phyloP scores from a whole-genome alignment of 2,113 vertebrate species.

The Corythornis vintsioides region DNA sequence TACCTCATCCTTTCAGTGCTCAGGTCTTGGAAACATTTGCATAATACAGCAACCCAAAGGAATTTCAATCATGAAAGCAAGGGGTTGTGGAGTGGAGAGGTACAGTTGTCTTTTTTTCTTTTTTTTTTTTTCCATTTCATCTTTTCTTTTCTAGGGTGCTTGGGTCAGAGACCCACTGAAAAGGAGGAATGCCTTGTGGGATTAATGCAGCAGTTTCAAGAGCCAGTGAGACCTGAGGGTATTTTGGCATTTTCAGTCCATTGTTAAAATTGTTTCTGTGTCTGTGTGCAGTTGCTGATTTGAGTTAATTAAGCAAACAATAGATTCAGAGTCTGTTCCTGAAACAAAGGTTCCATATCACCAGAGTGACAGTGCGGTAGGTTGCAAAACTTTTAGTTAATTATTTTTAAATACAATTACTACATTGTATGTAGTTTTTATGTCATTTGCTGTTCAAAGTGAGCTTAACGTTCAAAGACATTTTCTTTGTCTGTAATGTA shows the following conservation, averaged over 20 bases:
- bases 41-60: background rate
- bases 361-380: background rate
- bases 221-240: background rate
- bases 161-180: background rate
- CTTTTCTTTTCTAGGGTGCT: background rate
- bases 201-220: background rate
- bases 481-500: background rate
- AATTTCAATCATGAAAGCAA: background rate
- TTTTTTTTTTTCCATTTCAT: background rate
- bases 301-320: slow-evolving; percentile 12
- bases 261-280: background rate
- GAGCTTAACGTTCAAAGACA: background rate
- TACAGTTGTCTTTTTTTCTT: rapidly evolving
- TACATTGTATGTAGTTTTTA: background rate
- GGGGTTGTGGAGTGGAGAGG: background rate
- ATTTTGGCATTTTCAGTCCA: background rate
- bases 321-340: background rate
- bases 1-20: background rate
- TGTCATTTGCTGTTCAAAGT: background rate
- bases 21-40: background rate
- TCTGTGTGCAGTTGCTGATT: slow-evolving; percentile 6
- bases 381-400: background rate
- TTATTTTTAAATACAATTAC: background rate
- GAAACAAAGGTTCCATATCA: background rate
- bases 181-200: background rate